These are phyloP conservation scores for Pionites leucogaster DNA, from an alignment of 2,113 vertebrate species.

Conservation along the genomic window DNA sequence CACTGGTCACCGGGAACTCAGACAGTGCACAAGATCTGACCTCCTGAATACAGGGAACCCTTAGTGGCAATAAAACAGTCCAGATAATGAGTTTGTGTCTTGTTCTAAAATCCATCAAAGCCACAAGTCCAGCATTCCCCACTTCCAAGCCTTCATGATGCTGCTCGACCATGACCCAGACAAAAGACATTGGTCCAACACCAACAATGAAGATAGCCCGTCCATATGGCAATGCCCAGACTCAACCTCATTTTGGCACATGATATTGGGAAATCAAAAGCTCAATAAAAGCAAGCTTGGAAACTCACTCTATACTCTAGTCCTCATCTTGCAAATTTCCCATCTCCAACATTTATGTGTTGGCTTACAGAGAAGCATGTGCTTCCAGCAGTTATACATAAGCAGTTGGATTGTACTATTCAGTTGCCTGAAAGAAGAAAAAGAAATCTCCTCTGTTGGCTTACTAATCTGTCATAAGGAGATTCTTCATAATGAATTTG, in stretches of 20 bases:
- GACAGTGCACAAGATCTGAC: neutral
- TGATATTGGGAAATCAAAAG: neutral
- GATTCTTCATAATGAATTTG: conserved; percentile 78
- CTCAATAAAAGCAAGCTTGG: neutral
- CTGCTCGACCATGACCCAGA: neutral
- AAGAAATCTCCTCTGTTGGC: conserved; percentile 64
- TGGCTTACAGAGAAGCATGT: neutral
- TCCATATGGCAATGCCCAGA: neutral
- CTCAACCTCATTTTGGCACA: neutral
- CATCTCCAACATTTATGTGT: neutral
- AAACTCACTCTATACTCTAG: neutral
- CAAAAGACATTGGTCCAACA: neutral
- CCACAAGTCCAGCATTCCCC: neutral
- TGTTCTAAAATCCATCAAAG: neutral
- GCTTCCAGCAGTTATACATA: neutral
- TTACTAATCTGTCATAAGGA: conserved; percentile 71
- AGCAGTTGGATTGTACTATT: conserved; percentile 42
- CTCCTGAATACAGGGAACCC: neutral
- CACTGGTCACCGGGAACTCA: neutral
- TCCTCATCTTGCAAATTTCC: neutral
- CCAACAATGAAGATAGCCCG: neutral
- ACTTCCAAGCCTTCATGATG: neutral
- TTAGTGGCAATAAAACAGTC: neutral
- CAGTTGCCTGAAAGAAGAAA: conserved; percentile 47
- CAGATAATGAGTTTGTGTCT: neutral